Evolutionary conservation across 2,797 vertebrate species (phyloP).

Genomic region (Eurystomus glaucurus): DNA sequence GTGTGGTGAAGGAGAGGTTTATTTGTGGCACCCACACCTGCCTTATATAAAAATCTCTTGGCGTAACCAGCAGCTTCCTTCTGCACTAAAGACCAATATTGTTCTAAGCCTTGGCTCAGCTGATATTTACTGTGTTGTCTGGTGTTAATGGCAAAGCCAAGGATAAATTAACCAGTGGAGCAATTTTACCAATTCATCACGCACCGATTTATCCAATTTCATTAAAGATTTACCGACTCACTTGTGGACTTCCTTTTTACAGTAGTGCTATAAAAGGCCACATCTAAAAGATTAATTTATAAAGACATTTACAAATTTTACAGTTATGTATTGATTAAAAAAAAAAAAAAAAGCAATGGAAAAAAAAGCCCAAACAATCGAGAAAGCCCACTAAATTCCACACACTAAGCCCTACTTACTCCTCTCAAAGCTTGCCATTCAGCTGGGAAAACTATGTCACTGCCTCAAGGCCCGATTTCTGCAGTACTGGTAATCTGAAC

Average conservation of each 20-base stretch:
- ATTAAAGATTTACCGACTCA: slow-evolving; percentile 28
- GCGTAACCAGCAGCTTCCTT: background rate
- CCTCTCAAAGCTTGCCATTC: background rate
- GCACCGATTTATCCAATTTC: background rate
- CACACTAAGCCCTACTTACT: background rate
- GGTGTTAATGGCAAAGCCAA: background rate
- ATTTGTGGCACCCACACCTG: background rate
- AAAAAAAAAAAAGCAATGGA: background rate
- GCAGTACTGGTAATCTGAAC: background rate
- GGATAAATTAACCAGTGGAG: slow-evolving; percentile 19
- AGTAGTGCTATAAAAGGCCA: background rate
- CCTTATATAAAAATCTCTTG: background rate
- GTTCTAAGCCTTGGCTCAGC: background rate
- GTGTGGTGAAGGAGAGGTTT: background rate
- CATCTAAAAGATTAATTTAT: background rate
- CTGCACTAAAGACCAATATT: background rate
- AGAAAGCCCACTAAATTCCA: rapidly evolving
- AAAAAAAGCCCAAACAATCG: background rate
- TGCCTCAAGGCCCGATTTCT: background rate
- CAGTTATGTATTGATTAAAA: background rate
- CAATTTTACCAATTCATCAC: slow-evolving; percentile 2
- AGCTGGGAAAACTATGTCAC: background rate
- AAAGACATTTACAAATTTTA: background rate
- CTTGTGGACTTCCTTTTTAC: background rate
- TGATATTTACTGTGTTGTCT: background rate